Conservation (phyloP, 1,140 invertebrate species). For the Caligus rogercresseyi region DNA sequence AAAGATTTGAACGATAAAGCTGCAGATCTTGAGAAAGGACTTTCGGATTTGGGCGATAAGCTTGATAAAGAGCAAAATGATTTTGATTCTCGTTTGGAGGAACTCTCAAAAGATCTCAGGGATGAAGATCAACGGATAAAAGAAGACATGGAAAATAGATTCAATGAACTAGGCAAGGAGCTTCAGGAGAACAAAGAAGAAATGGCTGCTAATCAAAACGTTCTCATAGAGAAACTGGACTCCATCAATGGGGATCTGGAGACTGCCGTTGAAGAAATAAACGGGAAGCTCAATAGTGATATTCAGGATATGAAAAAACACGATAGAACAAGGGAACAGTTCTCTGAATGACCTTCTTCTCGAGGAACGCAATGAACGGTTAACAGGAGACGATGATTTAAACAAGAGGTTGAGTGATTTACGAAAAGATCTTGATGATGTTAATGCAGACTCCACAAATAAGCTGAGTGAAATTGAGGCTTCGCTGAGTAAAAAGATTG, state of each 20-base stretch:
- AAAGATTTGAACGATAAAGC: neutral
- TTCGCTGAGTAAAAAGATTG: neutral
- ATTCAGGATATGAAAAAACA: neutral
- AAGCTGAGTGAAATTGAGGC: neutral
- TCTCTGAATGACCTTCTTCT: neutral
- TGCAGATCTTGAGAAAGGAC: neutral
- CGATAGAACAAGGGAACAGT: neutral
- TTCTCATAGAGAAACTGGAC: neutral
- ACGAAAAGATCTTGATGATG: neutral
- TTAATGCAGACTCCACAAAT: neutral
- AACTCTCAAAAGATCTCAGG: neutral
- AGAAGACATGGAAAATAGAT: neutral
- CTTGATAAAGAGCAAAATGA: neutral
- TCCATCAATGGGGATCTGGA: neutral
- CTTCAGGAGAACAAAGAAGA: neutral
- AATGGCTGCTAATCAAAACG: neutral
- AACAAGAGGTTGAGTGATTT: neutral
- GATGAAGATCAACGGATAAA: neutral
- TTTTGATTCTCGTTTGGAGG: neutral
- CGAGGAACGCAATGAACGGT: neutral
- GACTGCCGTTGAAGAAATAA: neutral
- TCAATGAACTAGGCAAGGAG: neutral
- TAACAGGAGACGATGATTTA: neutral
- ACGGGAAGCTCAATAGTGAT: neutral
- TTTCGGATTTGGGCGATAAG: neutral